Conservation (phyloP, 1,140 invertebrate genomes). For the Copidosoma floridanum region DNA sequence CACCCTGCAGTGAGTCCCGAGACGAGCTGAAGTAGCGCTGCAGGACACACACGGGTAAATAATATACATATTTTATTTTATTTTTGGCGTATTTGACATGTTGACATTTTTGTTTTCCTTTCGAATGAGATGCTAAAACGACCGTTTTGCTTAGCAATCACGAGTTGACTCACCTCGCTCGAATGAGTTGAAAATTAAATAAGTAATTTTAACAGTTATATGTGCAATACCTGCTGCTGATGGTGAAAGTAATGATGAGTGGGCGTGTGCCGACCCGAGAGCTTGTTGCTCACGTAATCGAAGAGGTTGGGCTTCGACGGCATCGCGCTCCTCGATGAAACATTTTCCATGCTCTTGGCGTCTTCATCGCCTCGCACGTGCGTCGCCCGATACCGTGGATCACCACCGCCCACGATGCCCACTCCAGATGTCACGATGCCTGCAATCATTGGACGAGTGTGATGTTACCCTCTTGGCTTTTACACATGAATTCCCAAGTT, state of each 20-base stretch:
- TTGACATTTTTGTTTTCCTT: too few relatives aligned
- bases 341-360: conserved; percentile 50
- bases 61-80: too few relatives aligned
- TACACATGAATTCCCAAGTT: too few relatives aligned
- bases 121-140: too few relatives aligned
- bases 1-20: conserved; percentile 71
- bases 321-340: conserved; percentile 41
- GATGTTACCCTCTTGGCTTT: too few relatives aligned
- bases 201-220: too few relatives aligned
- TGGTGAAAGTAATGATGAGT: conserved; percentile 53
- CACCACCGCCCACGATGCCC: conserved; percentile 52
- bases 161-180: too few relatives aligned
- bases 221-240: conserved; percentile 43
- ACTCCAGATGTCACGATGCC: conserved; percentile 59
- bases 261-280: conserved; percentile 50
- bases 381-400: conserved; percentile 47
- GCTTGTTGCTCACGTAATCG: conserved; percentile 53
- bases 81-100: too few relatives aligned
- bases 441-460: too few relatives aligned
- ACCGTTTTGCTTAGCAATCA: too few relatives aligned
- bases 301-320: conserved; percentile 52
- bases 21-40: conserved; percentile 68
- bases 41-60: neutral
- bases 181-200: too few relatives aligned
- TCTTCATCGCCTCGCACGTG: conserved; percentile 47